Percentiles rank a stretch among this genome's conserved stretches.
These are phyloP conservation scores for Pelvicachromis taeniatus DNA, from an alignment of 2,113 vertebrate genomes.

Conservation along the genomic window DNA sequence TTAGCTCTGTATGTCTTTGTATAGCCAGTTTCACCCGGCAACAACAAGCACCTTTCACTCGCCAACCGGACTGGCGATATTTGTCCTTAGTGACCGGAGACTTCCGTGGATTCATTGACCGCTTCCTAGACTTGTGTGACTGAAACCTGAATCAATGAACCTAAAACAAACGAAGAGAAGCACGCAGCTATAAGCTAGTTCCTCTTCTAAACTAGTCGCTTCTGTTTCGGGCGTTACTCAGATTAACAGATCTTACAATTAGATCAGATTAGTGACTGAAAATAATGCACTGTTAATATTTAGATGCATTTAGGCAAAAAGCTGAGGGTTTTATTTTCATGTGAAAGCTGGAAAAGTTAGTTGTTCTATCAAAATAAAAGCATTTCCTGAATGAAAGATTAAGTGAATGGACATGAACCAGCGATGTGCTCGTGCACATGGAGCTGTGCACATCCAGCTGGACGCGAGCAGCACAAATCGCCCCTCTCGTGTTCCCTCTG, in stretches of 20 bases:
- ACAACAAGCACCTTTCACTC: background rate
- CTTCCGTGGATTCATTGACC: too few relatives aligned
- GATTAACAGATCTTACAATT: background rate
- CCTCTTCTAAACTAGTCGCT: background rate
- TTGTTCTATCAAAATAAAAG: background rate
- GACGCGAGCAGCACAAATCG: background rate
- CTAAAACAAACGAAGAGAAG: background rate
- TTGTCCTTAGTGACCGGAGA: background rate
- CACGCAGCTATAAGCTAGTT: background rate
- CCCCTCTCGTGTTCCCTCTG: background rate
- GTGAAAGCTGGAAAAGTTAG: background rate
- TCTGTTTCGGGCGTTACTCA: background rate
- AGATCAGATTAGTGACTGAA: background rate
- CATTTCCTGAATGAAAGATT: background rate
- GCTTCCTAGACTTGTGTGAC: background rate
- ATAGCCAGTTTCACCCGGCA: background rate
- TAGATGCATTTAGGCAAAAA: background rate
- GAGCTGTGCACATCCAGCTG: background rate
- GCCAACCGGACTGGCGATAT: background rate
- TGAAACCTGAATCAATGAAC: background rate
- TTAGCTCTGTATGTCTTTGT: background rate
- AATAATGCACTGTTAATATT: background rate
- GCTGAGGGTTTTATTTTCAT: background rate
- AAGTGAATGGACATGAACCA: background rate
- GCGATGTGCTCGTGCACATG: background rate